A percentile compares a stretch with the other conserved stretches of the same genome.
Evolutionary conservation across 2,888 invertebrate species (phyloP).

Genomic region (Incurvaria masculella): DNA sequence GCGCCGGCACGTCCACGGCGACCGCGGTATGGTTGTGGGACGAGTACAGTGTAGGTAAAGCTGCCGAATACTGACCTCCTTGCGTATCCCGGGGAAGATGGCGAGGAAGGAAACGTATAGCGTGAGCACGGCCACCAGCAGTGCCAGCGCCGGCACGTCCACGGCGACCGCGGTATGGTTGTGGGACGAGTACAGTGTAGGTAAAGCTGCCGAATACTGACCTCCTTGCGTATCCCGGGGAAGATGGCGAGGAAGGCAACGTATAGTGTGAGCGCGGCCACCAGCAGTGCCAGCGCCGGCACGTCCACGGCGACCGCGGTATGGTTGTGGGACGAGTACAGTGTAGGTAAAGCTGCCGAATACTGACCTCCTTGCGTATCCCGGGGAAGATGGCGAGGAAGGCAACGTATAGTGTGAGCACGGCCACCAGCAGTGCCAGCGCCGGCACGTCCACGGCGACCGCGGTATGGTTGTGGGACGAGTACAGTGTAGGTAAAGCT

Average conservation of each 20-base stretch:
- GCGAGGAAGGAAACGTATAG: conserved; percentile 92
- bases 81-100: conserved; percentile 93
- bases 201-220: no score
- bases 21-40: neutral
- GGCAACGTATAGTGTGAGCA: conserved; percentile 84
- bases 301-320: conserved; percentile 95
- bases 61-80: conserved; percentile 64
- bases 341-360: no score
- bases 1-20: no score
- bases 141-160: conserved; percentile 84
- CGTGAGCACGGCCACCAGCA: conserved; percentile 84
- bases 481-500: neutral
- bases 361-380: conserved; percentile 82
- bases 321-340: conserved; percentile 92
- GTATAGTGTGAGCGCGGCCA: conserved; percentile 88
- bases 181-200: conserved; percentile 92
- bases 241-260: conserved; percentile 94
- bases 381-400: conserved; percentile 97
- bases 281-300: conserved; percentile 78
- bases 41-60: neutral
- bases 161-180: conserved; percentile 95
- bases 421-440: no score
- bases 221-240: conserved; percentile 94
- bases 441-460: no score
- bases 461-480: neutral